Base-by-base conservation (phyloP, 2,797 vertebrate genomes). In the Enteromius radiatus region DNA sequence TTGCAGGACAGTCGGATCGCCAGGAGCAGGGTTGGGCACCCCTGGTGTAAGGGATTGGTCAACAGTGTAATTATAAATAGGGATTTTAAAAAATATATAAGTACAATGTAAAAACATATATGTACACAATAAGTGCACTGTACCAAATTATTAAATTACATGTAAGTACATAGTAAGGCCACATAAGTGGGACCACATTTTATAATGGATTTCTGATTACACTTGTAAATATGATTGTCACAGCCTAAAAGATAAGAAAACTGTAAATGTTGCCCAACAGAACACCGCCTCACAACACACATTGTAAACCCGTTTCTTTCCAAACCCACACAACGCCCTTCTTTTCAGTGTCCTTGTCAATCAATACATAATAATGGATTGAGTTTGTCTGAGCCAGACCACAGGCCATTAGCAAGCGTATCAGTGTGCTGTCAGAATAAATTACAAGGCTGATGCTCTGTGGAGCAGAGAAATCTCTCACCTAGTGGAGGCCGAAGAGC, bases 311-410 rank as follows among this genome's bases (percentile, higher is more conserved):
- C 3, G 8, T 67, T 33, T 67, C 26, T 76, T 68, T 71, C 56
- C 31, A 76, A 81, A 47, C 67, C 19, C 63, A 68, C 67, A 47
- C 74, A 78, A 31, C 28, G 78, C 31, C 73, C 79, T 81, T 89
- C 36, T 80, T 86, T 78, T 85, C 73, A 79, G 78, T 85, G 75
- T 38, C 49, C 64, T 84, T 61, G 75, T 88, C 68, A 85, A 89
- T 92, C 92, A 89, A 88, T 90, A 87, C 23, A 52, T 84, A 83
- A 87, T 87, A 85, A 85, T 64, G 43, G 83, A 85, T 61, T 61
- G 81, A 45, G 81, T 82, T 87, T 81, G 85, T 85, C 38, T 79
- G 84, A 85, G 78, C 80, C 82, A 77, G 59, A 74, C 38, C 59
- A 79, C 81, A 59, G 83, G 86, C 84, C 89, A 85, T 90, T 84